These are phyloP conservation scores for Heliconius cydno DNA, from an alignment of 2,888 invertebrate species.

Conservation along the genomic window DNA sequence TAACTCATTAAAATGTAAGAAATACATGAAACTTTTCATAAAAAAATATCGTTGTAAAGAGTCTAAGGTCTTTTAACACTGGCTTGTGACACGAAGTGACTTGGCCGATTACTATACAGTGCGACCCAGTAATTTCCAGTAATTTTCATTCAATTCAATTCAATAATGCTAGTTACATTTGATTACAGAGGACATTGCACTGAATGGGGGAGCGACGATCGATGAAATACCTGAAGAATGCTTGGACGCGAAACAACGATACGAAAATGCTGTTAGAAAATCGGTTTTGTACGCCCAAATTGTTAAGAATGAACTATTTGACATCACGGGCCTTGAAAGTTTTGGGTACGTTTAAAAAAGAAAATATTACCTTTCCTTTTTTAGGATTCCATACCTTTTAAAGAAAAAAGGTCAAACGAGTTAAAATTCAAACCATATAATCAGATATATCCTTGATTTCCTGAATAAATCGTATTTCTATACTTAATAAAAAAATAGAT, in stretches of 20 bases:
- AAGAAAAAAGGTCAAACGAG: too few relatives aligned
- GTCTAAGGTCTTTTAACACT: neutral
- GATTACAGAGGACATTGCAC: constrained; percentile 61
- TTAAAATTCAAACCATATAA: too few relatives aligned
- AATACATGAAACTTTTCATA: too few relatives aligned
- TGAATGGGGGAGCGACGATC: constrained; percentile 82
- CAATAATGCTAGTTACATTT: neutral
- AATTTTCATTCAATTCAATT: constrained; percentile 40
- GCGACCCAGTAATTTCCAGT: neutral
- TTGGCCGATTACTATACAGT: neutral
- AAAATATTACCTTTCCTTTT: neutral
- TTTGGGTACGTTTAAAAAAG: constrained; percentile 83
- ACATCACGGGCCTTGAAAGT: constrained; percentile 87
- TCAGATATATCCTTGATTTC: too few relatives aligned
- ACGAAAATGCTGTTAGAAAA: constrained; percentile 89
- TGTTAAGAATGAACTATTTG: constrained; percentile 84
- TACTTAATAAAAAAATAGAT: too few relatives aligned
- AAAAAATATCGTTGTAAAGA: too few relatives aligned
- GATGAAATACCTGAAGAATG: constrained; percentile 88
- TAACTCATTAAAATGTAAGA: too few relatives aligned
- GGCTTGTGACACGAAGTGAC: neutral
- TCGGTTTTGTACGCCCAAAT: constrained; percentile 87
- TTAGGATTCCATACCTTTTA: too few relatives aligned
- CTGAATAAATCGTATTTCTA: too few relatives aligned
- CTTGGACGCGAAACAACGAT: constrained; percentile 90